Percentiles rank a stretch among this genome's conserved stretches.
These are phyloP conservation scores for Ornithoptera priamus DNA, from an alignment of 2,888 invertebrate genomes.

Conservation along the genomic window DNA sequence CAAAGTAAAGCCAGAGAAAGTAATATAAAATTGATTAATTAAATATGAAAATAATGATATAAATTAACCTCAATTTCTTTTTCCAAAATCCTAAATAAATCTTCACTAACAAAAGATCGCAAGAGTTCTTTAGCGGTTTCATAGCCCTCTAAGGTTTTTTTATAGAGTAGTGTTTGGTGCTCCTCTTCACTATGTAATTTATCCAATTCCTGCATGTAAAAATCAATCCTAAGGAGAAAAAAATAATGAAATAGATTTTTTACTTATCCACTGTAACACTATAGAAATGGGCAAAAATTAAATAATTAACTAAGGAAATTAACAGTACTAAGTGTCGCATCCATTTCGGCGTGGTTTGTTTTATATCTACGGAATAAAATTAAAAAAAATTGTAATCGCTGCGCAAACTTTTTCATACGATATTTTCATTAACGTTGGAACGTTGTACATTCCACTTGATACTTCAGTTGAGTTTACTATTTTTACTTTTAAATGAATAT, in stretches of 20 bases:
- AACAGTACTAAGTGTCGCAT: slow-evolving; percentile 7
- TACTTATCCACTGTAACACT: background rate
- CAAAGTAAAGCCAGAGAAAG: too few species aligned
- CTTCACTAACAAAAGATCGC: slow-evolving; percentile 37
- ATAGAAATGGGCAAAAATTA: slow-evolving; percentile 3
- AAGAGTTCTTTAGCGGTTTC: slow-evolving; percentile 40
- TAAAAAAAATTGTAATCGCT: slow-evolving; percentile 36
- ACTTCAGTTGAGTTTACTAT: background rate
- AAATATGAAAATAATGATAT: background rate
- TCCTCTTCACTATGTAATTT: slow-evolving; percentile 46
- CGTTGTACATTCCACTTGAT: background rate
- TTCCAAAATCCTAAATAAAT: slow-evolving; percentile 43
- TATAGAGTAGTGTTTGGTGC: slow-evolving; percentile 36
- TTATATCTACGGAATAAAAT: slow-evolving; percentile 24
- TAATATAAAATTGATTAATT: background rate
- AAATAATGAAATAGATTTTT: slow-evolving; percentile 17
- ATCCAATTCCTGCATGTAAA: slow-evolving; percentile 42
- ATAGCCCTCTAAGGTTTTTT: slow-evolving; percentile 45
- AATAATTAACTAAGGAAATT: slow-evolving; percentile 1
- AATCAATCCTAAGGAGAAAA: slow-evolving; percentile 47
- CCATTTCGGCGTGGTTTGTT: slow-evolving; percentile 4
- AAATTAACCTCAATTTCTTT: slow-evolving; percentile 48
- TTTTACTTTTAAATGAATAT: background rate
- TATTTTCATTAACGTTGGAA: background rate
- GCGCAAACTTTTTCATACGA: slow-evolving; percentile 31